Evolutionary conservation across 2,888 invertebrate species (phyloP), one percentile per base, ranked within the genome.

Genomic region (Arrhopalites spinosus): DNA sequence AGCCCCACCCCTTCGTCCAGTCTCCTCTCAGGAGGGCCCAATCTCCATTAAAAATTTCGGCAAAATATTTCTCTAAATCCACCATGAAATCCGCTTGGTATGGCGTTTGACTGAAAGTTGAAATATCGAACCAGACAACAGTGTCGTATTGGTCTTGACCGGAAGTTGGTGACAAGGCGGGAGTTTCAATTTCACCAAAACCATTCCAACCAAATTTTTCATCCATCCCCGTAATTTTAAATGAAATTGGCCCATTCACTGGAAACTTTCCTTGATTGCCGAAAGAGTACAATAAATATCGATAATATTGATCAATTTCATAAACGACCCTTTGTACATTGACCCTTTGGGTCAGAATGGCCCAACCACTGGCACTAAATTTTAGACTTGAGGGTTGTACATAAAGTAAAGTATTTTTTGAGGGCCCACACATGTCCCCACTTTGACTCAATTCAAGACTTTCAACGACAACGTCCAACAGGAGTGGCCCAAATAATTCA

Each of bases 361-460:
- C 53, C n/a, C n/a, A 17, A 20, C 78, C 77, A 69, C 74, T 74
- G 5, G 75, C 75, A 5, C 68, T 75, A 1, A 73, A 45, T 15
- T 72, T 64, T 1, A 71, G 67, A 5, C 73, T 69, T 11, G 76
- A 64, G 17, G 74, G 66, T 36, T 76, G 75, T 43, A 76, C 72
- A 47, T 79, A 78, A 1, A 78, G 25, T n/a, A 79, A 43, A 36
- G 74, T 67, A 72, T 79, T 79, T 69, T 79, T 79, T 13, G 79
- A 79, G 5, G 73, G 75, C 0, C 79, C 79, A 78, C 79, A 79
- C 43, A 79, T 47, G 36, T 79, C 78, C 5, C 50, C 27, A 13
- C 77, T 43, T 1, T 20, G 3, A 20, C 43, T 59, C 5, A 30
- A 36, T n/a, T 20, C 20, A 2, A 72, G 2, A 27, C 72, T 72